Evolutionary conservation across 2,888 invertebrate genomes (phyloP), one percentile per base, ranked within the genome.

Genomic region (Chrysopilus asiliformis): DNA sequence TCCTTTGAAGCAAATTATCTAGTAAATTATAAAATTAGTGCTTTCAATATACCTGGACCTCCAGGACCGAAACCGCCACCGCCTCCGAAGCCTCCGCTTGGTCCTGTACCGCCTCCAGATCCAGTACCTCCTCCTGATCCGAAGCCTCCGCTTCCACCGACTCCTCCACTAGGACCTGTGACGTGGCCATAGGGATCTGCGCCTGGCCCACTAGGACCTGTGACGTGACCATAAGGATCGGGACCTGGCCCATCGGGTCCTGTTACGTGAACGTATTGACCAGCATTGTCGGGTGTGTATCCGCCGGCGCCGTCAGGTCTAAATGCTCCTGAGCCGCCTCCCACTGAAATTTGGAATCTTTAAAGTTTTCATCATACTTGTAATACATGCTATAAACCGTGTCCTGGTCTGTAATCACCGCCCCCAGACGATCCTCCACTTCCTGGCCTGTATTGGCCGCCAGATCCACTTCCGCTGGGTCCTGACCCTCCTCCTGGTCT

Each of bases 81-180:
- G 14, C 22, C 24, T 12, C 20, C 32, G 15, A 17, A 31, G 6
- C 31, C n/a, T 18, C 38, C 36, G n/a, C 35, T 32, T 14, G 32
- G 33, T 10, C 40, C 40, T 7, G 9, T 14, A 9, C 18, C 16
- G 12, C 34, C 47, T 18, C 46, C 47, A 29, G 60, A 60, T 4
- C 45, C 48, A 18, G n/a, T n/a, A 24, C 50, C 52, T 39, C 58
- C 60, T 25, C 38, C 40, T 26, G 5, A 12, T 4, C 45, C 52
- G 33, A 41, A 26, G 22, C 53, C 56, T 32, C 58, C 58, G 15
- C 48, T 43, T 9, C 56, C 56, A 28, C 59, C 59, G 6, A 27
- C 42, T 13, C 58, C 58, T 32, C 59, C 60, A 12, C 54, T 43
- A 3, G 35, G 27, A 3, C 34, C 34, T 22, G 27, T 20, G 4